Evolutionary conservation across 2,888 invertebrate genomes (phyloP).

Genomic region (Trissolcus japonicus): DNA sequence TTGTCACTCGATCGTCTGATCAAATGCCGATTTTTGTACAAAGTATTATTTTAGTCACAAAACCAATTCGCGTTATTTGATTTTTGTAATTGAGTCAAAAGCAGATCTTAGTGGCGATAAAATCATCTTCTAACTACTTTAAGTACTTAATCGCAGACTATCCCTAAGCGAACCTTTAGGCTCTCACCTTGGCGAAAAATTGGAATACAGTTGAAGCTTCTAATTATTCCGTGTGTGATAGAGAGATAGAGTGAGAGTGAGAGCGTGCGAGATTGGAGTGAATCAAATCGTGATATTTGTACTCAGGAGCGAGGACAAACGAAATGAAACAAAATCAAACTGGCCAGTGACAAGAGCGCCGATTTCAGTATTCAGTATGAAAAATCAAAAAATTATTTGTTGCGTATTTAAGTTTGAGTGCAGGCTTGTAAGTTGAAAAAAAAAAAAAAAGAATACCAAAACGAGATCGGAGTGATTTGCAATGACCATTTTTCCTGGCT

Average conservation of each 20-base stretch:
- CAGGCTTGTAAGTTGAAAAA: neutral
- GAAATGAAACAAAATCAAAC: constrained; percentile 51
- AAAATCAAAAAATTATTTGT: neutral
- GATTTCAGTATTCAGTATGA: constrained; percentile 5
- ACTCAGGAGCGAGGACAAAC: neutral
- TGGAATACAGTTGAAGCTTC: constrained; percentile 48
- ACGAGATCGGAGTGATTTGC: constrained; percentile 3
- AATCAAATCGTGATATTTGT: constrained; percentile 38
- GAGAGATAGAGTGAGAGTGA: constrained; percentile 12
- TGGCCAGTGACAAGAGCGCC: constrained; percentile 6
- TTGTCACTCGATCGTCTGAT: constrained; percentile 18
- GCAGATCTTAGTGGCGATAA: neutral
- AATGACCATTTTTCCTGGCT: constrained; percentile 14
- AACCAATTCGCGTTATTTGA: constrained; percentile 33
- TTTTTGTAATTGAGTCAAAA: constrained; percentile 23
- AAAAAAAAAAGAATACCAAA: neutral
- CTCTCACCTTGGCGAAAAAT: constrained; percentile 22
- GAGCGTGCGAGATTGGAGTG: constrained; percentile 17
- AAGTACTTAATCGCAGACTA: constrained; percentile 14
- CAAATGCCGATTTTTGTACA: constrained; percentile 4
- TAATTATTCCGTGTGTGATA: constrained; percentile 30
- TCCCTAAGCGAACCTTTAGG: no score
- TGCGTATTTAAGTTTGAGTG: neutral
- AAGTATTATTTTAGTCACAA: constrained; percentile 54
- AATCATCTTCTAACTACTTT: neutral